Evolutionary conservation across 2,113 vertebrate genomes (phyloP).

Genomic region (Paraplagusia blochii): DNA sequence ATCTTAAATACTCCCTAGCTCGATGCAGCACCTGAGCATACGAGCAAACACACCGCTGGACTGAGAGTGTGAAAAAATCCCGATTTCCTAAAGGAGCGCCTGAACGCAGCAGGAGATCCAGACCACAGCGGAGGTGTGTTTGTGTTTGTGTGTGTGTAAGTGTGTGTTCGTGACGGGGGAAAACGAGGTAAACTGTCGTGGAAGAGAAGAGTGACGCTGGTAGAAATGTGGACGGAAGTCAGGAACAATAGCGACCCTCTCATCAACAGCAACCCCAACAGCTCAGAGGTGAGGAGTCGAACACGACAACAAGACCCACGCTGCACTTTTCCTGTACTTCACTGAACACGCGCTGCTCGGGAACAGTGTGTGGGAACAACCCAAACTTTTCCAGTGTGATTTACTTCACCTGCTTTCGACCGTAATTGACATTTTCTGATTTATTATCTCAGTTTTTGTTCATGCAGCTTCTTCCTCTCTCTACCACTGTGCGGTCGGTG

Average conservation of each 20-base stretch:
- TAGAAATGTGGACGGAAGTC: constrained; percentile 40
- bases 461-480: constrained; percentile 11
- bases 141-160: too few species aligned
- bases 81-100: neutral
- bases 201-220: neutral
- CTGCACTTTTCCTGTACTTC: neutral
- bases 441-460: constrained; percentile 7
- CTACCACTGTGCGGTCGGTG: neutral
- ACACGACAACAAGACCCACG: neutral
- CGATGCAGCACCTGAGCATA: too few species aligned
- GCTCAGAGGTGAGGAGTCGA: constrained; percentile 33
- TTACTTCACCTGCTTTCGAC: neutral
- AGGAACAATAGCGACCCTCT: constrained; percentile 26
- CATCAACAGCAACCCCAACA: neutral
- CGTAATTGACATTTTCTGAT: neutral
- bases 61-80: neutral
- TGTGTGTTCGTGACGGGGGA: neutral
- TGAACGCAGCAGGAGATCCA: constrained; percentile 40
- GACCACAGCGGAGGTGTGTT: constrained; percentile 5
- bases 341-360: neutral
- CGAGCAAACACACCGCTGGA: too few species aligned
- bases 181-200: neutral
- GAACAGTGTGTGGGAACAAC: neutral
- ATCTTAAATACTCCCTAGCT: too few species aligned
- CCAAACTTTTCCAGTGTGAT: neutral